Base-by-base conservation (phyloP, 2,113 vertebrate genomes). In the Gnathochromis pfefferi region DNA sequence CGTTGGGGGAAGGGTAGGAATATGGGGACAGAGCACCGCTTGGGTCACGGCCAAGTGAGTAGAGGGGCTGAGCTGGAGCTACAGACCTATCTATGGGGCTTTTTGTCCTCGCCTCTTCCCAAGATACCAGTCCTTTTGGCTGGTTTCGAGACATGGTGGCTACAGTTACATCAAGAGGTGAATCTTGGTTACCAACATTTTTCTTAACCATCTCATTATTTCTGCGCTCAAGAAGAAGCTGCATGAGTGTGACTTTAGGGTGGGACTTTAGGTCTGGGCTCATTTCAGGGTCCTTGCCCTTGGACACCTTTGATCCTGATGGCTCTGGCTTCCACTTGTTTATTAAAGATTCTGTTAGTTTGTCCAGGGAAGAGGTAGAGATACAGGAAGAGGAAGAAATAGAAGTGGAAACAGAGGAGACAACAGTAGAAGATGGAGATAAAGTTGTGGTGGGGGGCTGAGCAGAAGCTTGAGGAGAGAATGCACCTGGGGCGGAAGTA, bases 161-260 rank as follows among this genome's bases (percentile, higher is more conserved):
- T 93, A 97, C 97, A 81, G 97, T 96, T 88, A 96, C 87, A 82
- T 97, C 91, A 84, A 95, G 94, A 85, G 96, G 97, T 75, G 95
- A 93, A 93, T 97, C 96, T 90, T 97, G 96, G 95, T 96, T 94
- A 83, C 95, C 96, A 51, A 33, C 82, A 33, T 82, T 95, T 95
- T 96, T 97, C 90, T 97, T 97, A 81, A 85, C 81, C 83, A 93
- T 97, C 23, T 99, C 98, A 70, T 97, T 97, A 92, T 96, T 98
- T 93, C 97, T 98, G 94, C 97, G 98, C 57, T 98, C 98, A 53
- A 99, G 97, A 42, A 99, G 96, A 88, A 99, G 94, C 63, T 99
- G 98, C 96, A 99, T 98, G 4, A 99, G 96, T 0, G 99, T 99
- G 86, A 99, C 97, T 88, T 98, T 98, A 80, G 98, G 97, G 91